A percentile compares a stretch with the other conserved stretches of the same genome.
Conservation (phyloP, 2,797 vertebrate species). For the Macropus fuliginosus region DNA sequence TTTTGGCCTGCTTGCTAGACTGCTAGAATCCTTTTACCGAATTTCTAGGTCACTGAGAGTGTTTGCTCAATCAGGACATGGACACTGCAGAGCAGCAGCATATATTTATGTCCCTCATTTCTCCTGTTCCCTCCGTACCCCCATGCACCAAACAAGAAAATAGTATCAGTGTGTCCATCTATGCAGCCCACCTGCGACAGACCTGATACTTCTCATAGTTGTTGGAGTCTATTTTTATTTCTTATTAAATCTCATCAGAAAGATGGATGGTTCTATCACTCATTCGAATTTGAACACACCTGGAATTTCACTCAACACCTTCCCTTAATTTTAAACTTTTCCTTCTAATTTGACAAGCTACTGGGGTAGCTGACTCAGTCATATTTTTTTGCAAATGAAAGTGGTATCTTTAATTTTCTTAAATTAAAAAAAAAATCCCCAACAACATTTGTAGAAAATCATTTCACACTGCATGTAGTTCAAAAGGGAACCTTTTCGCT, state of each 20-base stretch:
- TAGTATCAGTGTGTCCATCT: neutral
- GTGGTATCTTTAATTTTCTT: neutral
- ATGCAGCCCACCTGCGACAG: neutral
- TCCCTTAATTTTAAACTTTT: neutral
- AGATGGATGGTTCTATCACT: neutral
- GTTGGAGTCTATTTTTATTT: neutral
- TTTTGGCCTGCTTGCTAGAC: conserved; percentile 18
- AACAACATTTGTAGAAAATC: conserved; percentile 3
- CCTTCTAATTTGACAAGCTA: neutral
- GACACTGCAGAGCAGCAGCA: neutral
- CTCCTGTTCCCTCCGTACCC: neutral
- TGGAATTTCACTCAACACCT: neutral
- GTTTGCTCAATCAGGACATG: neutral
- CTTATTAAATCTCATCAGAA: neutral
- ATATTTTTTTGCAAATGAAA: neutral
- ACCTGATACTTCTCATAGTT: neutral
- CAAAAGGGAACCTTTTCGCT: neutral
- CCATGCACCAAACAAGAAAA: conserved; percentile 1
- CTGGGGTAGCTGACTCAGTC: neutral
- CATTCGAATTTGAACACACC: neutral
- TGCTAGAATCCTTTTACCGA: conserved; percentile 15
- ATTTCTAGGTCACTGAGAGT: neutral
- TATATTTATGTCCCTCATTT: neutral
- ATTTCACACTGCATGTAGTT: neutral
- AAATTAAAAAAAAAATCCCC: neutral